Conservation (phyloP, 2,113 vertebrate species). For the Rana temporaria region DNA sequence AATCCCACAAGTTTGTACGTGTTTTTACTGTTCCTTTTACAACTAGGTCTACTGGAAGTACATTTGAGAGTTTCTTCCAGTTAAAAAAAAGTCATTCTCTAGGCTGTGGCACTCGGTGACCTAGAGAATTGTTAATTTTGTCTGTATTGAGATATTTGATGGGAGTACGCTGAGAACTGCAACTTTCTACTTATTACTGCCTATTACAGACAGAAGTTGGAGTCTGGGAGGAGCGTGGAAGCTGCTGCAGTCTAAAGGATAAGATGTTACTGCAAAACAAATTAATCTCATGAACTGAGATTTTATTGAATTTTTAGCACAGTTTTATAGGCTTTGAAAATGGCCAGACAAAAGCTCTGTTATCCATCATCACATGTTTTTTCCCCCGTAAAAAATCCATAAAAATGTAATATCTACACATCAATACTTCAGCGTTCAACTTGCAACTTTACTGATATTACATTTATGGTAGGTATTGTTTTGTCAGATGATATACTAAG, state of each 20-base stretch:
- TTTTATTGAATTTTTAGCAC: slow-evolving; percentile 55
- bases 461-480: slow-evolving; percentile 55
- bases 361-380: slow-evolving; percentile 54
- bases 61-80: slow-evolving; percentile 3
- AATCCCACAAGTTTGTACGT: no score
- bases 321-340: slow-evolving; percentile 52
- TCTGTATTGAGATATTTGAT: slow-evolving; percentile 26
- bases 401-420: slow-evolving; percentile 56
- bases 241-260: slow-evolving; percentile 37
- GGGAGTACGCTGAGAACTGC: slow-evolving; percentile 30
- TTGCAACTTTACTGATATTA: slow-evolving; percentile 57
- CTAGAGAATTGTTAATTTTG: slow-evolving; percentile 26
- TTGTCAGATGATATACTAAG: slow-evolving; percentile 54
- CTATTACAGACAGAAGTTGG: slow-evolving; percentile 38
- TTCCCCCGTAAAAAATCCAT: slow-evolving; percentile 53
- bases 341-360: slow-evolving; percentile 54
- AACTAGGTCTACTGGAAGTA: neutral
- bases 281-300: slow-evolving; percentile 55
- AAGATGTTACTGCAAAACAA: slow-evolving; percentile 51
- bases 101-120: slow-evolving; percentile 15
- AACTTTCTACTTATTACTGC: slow-evolving; percentile 39
- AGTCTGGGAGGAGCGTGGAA: slow-evolving; percentile 27
- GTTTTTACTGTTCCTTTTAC: neutral
- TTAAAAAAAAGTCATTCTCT: neutral
- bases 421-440: slow-evolving; percentile 54